phyloP scores from a whole-genome alignment of 1,140 invertebrate species.

The Eumeta japonica region DNA sequence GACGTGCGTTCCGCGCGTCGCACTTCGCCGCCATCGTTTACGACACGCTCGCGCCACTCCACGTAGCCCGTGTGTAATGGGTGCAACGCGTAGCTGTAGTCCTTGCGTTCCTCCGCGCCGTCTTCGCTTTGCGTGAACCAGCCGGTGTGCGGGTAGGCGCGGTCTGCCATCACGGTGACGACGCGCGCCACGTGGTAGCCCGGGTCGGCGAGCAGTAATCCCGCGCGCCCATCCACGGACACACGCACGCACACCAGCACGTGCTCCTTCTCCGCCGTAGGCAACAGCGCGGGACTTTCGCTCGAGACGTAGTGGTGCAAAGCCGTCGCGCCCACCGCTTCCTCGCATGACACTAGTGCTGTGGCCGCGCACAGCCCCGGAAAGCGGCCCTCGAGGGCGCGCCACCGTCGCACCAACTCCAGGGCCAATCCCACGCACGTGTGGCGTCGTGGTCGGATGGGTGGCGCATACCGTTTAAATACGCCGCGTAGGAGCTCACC shows the following conservation, averaged over 20 bases:
- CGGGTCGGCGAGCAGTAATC: slow-evolving; percentile 80
- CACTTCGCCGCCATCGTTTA: slow-evolving; percentile 60
- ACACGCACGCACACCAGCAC: slow-evolving; percentile 80
- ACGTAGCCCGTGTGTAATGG: slow-evolving; percentile 70
- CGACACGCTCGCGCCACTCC: slow-evolving; percentile 77
- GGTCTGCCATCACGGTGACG: slow-evolving; percentile 83
- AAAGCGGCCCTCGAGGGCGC: slow-evolving; percentile 50
- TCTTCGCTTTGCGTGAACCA: slow-evolving; percentile 82
- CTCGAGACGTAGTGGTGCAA: slow-evolving; percentile 66
- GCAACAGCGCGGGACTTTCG: slow-evolving; percentile 56
- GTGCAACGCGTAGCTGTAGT: slow-evolving; percentile 76
- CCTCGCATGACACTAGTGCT: slow-evolving; percentile 84
- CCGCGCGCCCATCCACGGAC: slow-evolving; percentile 67
- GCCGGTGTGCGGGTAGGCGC: slow-evolving; percentile 81
- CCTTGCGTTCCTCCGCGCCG: slow-evolving; percentile 70
- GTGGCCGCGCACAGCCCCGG: slow-evolving; percentile 66
- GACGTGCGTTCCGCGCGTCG: slow-evolving; percentile 66
- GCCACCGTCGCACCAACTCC: slow-evolving; percentile 66
- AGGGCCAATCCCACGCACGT: slow-evolving; percentile 86
- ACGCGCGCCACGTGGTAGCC: slow-evolving; percentile 86
- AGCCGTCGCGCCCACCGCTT: slow-evolving; percentile 67
- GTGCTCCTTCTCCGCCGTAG: slow-evolving; percentile 82
- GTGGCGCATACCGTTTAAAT: slow-evolving; percentile 64
- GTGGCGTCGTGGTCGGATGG: slow-evolving; percentile 74
- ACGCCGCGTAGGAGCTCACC: slow-evolving; percentile 23